These are phyloP conservation scores for Drosophila yooni DNA, from an alignment of 2,888 invertebrate genomes.

Conservation along the genomic window DNA sequence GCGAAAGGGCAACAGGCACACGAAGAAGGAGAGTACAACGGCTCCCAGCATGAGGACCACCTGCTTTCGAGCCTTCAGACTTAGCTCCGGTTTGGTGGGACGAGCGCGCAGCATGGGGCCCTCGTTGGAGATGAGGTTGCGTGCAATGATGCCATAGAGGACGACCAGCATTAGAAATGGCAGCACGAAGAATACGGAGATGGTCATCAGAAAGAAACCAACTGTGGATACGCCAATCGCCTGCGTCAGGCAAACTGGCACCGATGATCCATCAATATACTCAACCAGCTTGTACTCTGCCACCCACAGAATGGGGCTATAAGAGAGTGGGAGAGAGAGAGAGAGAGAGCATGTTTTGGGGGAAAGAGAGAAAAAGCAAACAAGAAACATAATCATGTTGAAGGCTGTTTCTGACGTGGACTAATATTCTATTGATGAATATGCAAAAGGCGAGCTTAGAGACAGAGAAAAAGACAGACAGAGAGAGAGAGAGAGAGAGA, in stretches of 20 bases:
- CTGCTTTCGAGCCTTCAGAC: slow-evolving; percentile 91
- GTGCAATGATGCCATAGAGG: slow-evolving; percentile 93
- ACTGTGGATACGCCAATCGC: slow-evolving; percentile 91
- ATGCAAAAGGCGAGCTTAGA: slow-evolving; percentile 19
- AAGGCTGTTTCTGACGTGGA: slow-evolving; percentile 26
- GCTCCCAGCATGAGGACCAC: slow-evolving; percentile 95
- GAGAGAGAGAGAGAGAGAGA: slow-evolving; percentile 4
- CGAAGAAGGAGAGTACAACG: slow-evolving; percentile 94
- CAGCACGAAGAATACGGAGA: slow-evolving; percentile 91
- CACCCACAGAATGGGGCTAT: slow-evolving; percentile 91
- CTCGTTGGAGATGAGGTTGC: slow-evolving; percentile 90
- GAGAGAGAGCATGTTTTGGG: slow-evolving; percentile 9
- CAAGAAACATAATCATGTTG: slow-evolving; percentile 60
- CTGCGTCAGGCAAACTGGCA: slow-evolving; percentile 92
- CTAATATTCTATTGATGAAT: slow-evolving; percentile 19
- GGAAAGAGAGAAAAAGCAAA: slow-evolving; percentile 48
- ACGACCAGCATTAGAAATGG: slow-evolving; percentile 92
- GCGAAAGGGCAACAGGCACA: slow-evolving; percentile 94
- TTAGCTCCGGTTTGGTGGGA: slow-evolving; percentile 90
- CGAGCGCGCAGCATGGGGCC: slow-evolving; percentile 88
- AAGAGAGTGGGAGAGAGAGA: slow-evolving; percentile 65
- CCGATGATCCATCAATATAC: slow-evolving; percentile 89
- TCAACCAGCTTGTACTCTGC: slow-evolving; percentile 90
- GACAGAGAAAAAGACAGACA: slow-evolving; percentile 13
- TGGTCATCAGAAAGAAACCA: slow-evolving; percentile 91